These are phyloP conservation scores for Antigone vipio DNA, from an alignment of 2,113 vertebrate species.

Conservation along the genomic window DNA sequence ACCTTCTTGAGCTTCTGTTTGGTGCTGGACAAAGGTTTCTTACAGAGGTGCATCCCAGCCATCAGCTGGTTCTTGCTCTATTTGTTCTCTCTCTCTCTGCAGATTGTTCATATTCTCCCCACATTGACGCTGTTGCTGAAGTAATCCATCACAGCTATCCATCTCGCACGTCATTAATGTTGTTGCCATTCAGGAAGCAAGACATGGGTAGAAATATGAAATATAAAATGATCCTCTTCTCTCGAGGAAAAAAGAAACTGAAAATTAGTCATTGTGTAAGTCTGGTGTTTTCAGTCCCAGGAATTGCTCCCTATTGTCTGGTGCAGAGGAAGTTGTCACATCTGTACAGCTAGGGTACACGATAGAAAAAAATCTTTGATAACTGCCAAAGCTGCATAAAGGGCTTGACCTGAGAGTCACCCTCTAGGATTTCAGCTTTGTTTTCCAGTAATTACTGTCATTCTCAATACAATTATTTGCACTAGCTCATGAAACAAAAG, in stretches of 20 bases:
- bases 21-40: not conserved
- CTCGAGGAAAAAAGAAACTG: not conserved
- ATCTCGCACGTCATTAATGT: not conserved
- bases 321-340: constrained; percentile 14
- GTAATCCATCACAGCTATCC: not conserved
- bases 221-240: not conserved
- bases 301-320: not conserved
- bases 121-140: not conserved
- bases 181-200: not conserved
- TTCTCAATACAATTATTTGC: not conserved
- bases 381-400: not conserved
- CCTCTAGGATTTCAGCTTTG: not conserved
- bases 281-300: not conserved
- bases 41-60: not conserved
- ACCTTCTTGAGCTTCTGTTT: not conserved
- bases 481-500: not conserved
- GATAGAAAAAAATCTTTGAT: not conserved
- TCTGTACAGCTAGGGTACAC: not conserved
- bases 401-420: not conserved
- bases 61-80: not conserved
- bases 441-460: not conserved
- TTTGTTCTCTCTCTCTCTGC: not conserved
- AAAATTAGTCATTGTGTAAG: not conserved
- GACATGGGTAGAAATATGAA: not conserved
- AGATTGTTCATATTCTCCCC: not conserved